Evolutionary conservation across 2,113 vertebrate genomes (phyloP), one percentile per base, ranked within the genome.

Genomic region (Atrichornis clamosus): DNA sequence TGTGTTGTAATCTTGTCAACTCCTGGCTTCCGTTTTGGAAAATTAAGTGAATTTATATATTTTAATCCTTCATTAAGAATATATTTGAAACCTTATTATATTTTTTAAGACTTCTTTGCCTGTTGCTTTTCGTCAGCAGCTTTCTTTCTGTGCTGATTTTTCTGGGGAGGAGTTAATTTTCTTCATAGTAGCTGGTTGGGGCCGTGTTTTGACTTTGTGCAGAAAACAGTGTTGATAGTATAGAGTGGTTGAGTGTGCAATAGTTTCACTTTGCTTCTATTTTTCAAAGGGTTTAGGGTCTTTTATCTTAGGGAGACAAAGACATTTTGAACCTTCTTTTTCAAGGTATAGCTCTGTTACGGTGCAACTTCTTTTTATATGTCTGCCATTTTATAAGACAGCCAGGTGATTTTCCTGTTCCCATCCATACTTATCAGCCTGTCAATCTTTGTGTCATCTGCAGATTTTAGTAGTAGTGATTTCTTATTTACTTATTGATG

Each of bases 401-500:
- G 24, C 0, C 15, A 33, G 13, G 37, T 68, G 27, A 78, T 59
- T 95, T 87, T 37, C 10, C 5, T 63, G 5, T 47, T 28, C 16
- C 26, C 20, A 62, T 59, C 39, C 35, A 44, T 74, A 76, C 11
- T 56, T 80, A 84, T 15, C 13, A 81, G 21, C 11, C 33, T 44
- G 44, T 73, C 72, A 84, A 37, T 84, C 56, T 75, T 53, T 78
- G 20, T 2, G 3, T 16, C 44, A 68, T 49, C 59, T 89, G n/a
- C 19, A 89, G 44, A 84, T 67, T 92, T 93, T 59, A 86, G 33
- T 30, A 81, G 33, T 63, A 93, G 27, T 3, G 7, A 84, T 81
- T 76, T 84, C 50, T 77, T 92, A 84, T 89, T 77, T 94, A 89
- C 60, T 84, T 89, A 93, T 89, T 91, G 84, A 95, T 84, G 37